Percentiles rank a stretch among this genome's conserved stretches.
These are phyloP conservation scores for Lanius ludovicianus DNA, from an alignment of 2,113 vertebrate species.

Conservation along the genomic window DNA sequence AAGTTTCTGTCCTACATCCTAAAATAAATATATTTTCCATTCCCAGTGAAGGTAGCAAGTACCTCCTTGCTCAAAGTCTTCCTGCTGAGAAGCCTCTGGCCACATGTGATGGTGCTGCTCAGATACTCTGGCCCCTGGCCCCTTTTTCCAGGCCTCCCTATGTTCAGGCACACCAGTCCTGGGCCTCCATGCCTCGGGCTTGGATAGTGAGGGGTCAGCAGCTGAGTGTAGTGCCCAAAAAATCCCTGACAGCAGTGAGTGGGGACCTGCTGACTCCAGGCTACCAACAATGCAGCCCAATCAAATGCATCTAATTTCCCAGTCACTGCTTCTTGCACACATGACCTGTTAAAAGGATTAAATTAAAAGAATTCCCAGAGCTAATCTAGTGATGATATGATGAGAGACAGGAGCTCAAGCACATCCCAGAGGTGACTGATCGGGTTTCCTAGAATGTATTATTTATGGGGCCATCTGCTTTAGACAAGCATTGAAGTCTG, in stretches of 20 bases:
- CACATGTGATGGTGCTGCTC: accelerated
- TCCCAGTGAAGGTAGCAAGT: background rate
- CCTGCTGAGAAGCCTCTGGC: background rate
- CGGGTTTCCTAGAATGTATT: constrained; percentile 33
- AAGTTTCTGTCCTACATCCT: background rate
- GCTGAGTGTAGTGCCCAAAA: accelerated
- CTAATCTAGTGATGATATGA: constrained; percentile 55
- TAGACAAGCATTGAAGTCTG: background rate
- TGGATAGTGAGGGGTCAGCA: background rate
- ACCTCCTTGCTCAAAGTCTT: background rate
- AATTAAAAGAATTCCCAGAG: constrained; percentile 54
- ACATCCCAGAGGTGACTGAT: constrained; percentile 18
- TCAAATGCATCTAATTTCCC: background rate
- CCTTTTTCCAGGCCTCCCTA: background rate
- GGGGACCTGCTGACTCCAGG: background rate
- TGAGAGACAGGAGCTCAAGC: constrained; percentile 46
- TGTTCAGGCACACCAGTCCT: background rate
- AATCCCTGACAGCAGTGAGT: background rate
- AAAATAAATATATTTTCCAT: background rate
- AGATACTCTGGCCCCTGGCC: background rate
- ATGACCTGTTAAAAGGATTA: constrained; percentile 61
- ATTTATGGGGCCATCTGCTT: constrained; percentile 55
- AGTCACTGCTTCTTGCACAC: background rate
- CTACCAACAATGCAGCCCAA: background rate
- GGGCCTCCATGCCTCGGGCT: accelerated